Conservation (phyloP, 2,113 vertebrate genomes). For the Furnarius figulus region DNA sequence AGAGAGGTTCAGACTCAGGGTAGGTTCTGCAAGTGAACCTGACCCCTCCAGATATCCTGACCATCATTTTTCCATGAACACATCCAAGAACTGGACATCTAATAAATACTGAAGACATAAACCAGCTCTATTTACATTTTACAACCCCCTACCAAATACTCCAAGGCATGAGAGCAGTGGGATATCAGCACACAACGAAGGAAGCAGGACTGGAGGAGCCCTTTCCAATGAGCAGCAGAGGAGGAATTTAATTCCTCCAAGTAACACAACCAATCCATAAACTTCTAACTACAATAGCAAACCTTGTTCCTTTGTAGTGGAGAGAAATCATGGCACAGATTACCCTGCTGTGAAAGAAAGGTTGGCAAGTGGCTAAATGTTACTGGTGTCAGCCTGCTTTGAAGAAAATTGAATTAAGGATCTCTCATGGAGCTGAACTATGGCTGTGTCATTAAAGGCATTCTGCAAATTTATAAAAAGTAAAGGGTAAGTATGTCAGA, state of each 20-base stretch:
- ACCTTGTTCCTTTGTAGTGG: not conserved
- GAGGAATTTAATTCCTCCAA: not conserved
- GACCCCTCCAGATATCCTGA: not conserved
- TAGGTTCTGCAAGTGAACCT: not conserved
- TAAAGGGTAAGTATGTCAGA: not conserved
- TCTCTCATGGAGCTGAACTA: not conserved
- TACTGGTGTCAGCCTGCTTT: not conserved
- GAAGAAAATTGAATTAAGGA: not conserved
- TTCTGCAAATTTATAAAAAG: not conserved
- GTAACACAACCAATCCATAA: not conserved
- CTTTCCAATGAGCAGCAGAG: not conserved
- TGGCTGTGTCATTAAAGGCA: not conserved
- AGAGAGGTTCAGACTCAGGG: too few species aligned
- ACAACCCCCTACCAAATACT: not conserved
- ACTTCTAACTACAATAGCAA: not conserved
- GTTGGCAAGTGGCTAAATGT: not conserved
- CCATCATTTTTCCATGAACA: not conserved
- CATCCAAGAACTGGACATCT: not conserved
- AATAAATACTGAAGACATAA: not conserved
- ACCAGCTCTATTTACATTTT: not conserved
- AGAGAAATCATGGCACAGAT: not conserved
- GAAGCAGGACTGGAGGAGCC: not conserved
- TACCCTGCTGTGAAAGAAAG: not conserved
- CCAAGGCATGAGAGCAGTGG: not conserved
- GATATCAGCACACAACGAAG: not conserved